Base-by-base conservation (phyloP, 2,113 vertebrate genomes). In the Pterocles gutturalis region DNA sequence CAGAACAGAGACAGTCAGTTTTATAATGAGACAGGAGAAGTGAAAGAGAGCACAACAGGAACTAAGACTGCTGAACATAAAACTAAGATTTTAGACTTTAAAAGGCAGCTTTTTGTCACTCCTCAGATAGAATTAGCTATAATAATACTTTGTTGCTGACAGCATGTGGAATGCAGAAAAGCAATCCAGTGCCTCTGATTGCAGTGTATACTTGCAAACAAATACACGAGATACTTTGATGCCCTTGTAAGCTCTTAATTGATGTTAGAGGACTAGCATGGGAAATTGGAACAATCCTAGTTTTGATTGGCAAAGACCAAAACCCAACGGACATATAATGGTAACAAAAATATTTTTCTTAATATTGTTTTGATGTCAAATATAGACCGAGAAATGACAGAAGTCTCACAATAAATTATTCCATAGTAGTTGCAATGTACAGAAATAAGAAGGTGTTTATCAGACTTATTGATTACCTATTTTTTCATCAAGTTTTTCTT, bases 401-500 rank as follows among this genome's bases (percentile, higher is more conserved):
- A 76, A 58, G 25, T 38, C 41, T 45, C 62, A 64, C 13, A 76
- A 54, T 20, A 49, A 53, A 49, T 73, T 72, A 80, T 25, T 80
- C 75, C 53, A 72, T 5, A 55, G n/a, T 34, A 89, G 22, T 22
- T 60, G 22, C 57, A 67, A 54, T 5, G 8, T 33, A 54, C 9
- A 85, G 28, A 83, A 92, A 53, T 16, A 58, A 28, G 5, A 72
- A 86, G 21, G 33, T 29, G 19, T 48, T 61, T 45, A 54, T 53
- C 73, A 80, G 26, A 71, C 18, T 77, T 10, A 16, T 17, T 34
- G 43, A 46, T 96, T 97, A 99, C 99, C 99, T 98, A 98, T 98
- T 49, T 98, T 98, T 94, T 98, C 97, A 75, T 98, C 98, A 77
- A 98, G 96, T 60, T 98, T 98, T 66, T 98, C 98, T 15, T 98